Base-by-base conservation (phyloP, 2,888 invertebrate genomes). In the Mythimna ferrago region DNA sequence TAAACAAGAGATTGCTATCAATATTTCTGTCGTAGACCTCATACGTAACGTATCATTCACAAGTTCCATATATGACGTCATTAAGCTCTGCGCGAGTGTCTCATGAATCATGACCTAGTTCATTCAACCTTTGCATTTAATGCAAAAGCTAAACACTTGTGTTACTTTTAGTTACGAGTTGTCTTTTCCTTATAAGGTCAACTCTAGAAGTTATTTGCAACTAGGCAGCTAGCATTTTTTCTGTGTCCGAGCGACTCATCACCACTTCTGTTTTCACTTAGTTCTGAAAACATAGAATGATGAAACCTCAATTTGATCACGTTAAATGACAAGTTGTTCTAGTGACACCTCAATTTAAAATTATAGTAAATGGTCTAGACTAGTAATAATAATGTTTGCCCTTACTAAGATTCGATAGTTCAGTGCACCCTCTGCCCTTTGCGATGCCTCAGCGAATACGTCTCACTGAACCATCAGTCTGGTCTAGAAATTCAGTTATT, bases 361-460 rank as follows among this genome's bases (percentile, higher is more conserved):
- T 87, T 84, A 83, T 68, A 81, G 82, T 83, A 81, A 88, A 84
- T 88, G 75, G 89, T 90, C 91, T 89, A 90, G 90, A 90, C 90
- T 84, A 86, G 84, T 86, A 83, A 85, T 86, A 76, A 84, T 85
- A 85, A 84, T 83, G 78, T 80, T 83, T 85, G 90, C 76, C 90
- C 89, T 90, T 89, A 86, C 84, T 65, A 86, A 87, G 85, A 88
- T 90, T 88, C 78, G 68, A 73, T 85, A 87, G 93, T 91, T 93
- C 92, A 91, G 81, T 89, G 92, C 86, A 85, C 92, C 78, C 90
- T 91, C 89, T 89, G 92, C 88, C 91, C 90, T 89, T 84, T 79
- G 80, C 90, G 88, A 81, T 79, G 81, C 81, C 71, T 89, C 87
- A 73, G 73, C 65, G 80, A 76, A 61, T 82, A 78, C 83, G 83